Conservation (phyloP, 92 coral and sea anemone species). For the Nematostella vectensis region DNA sequence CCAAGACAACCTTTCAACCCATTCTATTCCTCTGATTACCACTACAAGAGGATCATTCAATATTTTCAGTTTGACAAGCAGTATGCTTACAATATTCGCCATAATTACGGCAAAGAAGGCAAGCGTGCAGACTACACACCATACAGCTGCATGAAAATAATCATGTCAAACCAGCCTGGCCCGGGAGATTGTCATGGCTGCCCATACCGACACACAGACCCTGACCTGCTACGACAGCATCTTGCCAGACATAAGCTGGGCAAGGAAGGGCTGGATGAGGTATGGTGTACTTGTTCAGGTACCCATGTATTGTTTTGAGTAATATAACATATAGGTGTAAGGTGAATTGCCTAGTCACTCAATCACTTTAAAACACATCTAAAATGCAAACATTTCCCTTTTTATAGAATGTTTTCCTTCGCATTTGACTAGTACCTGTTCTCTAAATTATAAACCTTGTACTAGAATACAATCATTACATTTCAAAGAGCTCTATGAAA, state of each 20-base stretch:
- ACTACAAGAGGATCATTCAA: background rate
- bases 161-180: conserved; percentile 89
- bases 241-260: conserved; percentile 67
- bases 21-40: no score
- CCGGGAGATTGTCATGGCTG: conserved; percentile 97
- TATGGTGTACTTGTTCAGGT: conserved; percentile 20
- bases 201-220: conserved; percentile 91
- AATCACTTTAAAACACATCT: no score
- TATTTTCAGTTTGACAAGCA: conserved; percentile 84
- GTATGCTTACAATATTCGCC: conserved; percentile 90
- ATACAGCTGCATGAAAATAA: conserved; percentile 93
- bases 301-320: no score
- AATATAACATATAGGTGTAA: background rate
- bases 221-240: conserved; percentile 70
- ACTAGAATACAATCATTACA: no score
- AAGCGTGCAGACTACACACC: conserved; percentile 93
- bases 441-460: no score
- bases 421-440: no score
- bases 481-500: no score
- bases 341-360: background rate
- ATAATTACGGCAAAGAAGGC: conserved; percentile 95
- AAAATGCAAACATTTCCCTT: no score
- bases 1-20: no score
- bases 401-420: no score
- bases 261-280: conserved; percentile 77